Base-by-base conservation (phyloP, 2,888 invertebrate species). In the Melitaea athalia region DNA sequence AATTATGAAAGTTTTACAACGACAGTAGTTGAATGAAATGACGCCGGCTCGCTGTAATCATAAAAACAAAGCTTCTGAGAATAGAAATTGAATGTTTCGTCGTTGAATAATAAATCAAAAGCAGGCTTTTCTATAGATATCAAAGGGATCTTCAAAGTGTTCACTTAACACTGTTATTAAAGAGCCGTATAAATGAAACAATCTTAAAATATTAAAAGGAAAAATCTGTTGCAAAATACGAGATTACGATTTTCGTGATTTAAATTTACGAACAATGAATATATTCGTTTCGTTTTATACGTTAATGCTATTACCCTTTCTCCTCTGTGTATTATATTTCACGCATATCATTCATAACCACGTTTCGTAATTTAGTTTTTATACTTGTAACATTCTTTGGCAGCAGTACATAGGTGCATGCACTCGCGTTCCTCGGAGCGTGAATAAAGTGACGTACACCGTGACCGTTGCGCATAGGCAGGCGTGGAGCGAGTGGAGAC, bases 71-170 rank as follows among this genome's bases (percentile, higher is more conserved):
- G 69, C 69, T 74, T 78, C 74, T 68, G 77, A 78, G 78, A 72
- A 71, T 66, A 70, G 73, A 74, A 72, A 83, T 79, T 79, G 76
- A 81, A 84, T 79, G 79, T 78, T 83, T 78, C 79, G 75, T 78
- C 76, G 76, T 78, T 86, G 82, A 87, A 86, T 87, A 85, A 88
- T 87, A 87, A 86, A 88, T 89, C 83, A 84, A 83, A 83, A 83
- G 82, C 80, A 79, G 75, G 74, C 78, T 77, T 78, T 77, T 79
- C 75, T 72, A 77, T 77, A 77, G 82, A 85, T 84, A 85, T 88
- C 88, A 87, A 88, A 89, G 85, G 78, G 78, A 85, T 84, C 83
- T 85, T 84, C 86, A 85, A 86, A 86, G 85, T 81, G 83, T 81
- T 82, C 83, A 81, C 80, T 84, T 83, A 83, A 84, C 80, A 79